Evolutionary conservation across 2,888 invertebrate genomes (phyloP).

Genomic region (Brachyptera risi): DNA sequence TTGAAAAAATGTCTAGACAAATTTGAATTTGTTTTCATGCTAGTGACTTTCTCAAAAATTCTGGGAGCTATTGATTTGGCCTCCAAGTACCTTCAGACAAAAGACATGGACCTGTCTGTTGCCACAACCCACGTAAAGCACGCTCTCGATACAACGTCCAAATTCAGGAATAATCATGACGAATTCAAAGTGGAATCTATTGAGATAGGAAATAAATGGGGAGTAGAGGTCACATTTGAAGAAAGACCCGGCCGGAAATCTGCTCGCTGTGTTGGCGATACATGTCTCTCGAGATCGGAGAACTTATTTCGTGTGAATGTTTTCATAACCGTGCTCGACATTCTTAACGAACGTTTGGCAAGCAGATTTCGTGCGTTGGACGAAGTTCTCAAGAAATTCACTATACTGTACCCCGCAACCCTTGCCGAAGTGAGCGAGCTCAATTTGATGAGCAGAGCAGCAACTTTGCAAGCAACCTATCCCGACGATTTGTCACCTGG

Average conservation of each 20-base stretch:
- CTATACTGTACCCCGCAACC: background rate
- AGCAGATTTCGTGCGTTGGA: background rate
- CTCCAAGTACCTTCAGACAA: too few species aligned
- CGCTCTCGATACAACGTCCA: background rate
- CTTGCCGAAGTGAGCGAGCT: background rate
- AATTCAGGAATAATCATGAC: background rate
- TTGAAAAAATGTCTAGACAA: background rate
- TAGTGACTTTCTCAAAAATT: background rate
- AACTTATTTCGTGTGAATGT: background rate
- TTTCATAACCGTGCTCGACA: background rate
- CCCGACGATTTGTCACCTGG: background rate
- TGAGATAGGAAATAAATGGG: background rate
- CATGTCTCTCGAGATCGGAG: background rate
- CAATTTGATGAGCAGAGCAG: background rate
- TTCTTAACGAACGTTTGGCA: background rate
- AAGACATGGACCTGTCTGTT: too few species aligned
- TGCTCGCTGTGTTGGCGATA: background rate
- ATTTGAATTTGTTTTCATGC: constrained; percentile 8
- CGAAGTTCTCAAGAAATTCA: background rate
- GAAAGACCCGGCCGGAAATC: background rate
- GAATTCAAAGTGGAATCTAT: background rate
- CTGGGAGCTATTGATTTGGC: too few species aligned
- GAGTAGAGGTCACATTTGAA: background rate
- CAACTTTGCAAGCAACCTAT: background rate
- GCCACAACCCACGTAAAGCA: background rate